phyloP scores from a whole-genome alignment of 2,113 vertebrate species.

The Phyllopteryx taeniolatus region DNA sequence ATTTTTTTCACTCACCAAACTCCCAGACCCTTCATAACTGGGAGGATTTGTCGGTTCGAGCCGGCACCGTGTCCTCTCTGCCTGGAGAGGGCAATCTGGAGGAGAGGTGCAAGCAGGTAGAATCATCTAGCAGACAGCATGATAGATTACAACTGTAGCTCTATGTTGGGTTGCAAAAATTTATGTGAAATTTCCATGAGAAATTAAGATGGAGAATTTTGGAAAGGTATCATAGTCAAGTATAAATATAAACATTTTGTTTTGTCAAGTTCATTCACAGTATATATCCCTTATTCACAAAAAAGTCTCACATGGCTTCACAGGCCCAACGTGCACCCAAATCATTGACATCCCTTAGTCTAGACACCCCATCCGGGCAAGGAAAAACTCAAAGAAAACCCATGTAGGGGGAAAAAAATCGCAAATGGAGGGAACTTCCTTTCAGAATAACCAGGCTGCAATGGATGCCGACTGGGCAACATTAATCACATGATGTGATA shows the following conservation, averaged over 20 bases:
- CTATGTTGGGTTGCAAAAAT: not conserved
- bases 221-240: not conserved
- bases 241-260: not conserved
- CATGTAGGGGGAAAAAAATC: too few species aligned
- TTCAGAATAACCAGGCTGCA: too few species aligned
- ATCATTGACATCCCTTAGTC: too few species aligned
- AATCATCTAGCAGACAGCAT: slow-evolving; percentile 28
- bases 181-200: not conserved
- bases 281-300: too few species aligned
- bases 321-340: too few species aligned
- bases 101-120: slow-evolving; percentile 95
- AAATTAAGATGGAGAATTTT: too few species aligned
- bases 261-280: not conserved
- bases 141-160: not conserved
- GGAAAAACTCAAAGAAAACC: too few species aligned
- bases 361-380: too few species aligned
- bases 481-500: too few species aligned
- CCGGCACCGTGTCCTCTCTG: slow-evolving; percentile 80
- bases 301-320: too few species aligned
- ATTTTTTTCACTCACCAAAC: slow-evolving; percentile 33
- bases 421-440: too few species aligned
- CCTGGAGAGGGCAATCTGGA: slow-evolving; percentile 88
- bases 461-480: too few species aligned
- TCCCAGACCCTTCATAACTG: slow-evolving; percentile 82
- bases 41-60: slow-evolving; percentile 83